Evolutionary conservation across 1,140 invertebrate species (phyloP).

Genomic region (Tachypleus tridentatus): DNA sequence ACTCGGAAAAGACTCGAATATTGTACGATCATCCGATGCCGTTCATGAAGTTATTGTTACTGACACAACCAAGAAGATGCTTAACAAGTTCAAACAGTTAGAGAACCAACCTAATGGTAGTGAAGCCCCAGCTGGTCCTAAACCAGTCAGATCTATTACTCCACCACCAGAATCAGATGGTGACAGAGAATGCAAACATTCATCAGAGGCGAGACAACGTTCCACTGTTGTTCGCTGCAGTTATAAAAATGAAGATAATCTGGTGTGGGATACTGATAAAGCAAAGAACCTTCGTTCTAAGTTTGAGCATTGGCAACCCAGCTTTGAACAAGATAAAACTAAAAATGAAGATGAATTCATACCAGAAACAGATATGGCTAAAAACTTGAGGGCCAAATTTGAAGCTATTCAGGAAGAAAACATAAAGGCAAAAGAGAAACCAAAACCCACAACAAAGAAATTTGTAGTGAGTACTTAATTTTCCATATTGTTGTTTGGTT

Average conservation of each 20-base stretch:
- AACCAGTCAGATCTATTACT: slow-evolving; percentile 74
- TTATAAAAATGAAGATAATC: slow-evolving; percentile 46
- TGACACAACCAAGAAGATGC: slow-evolving; percentile 68
- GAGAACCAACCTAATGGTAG: slow-evolving; percentile 52
- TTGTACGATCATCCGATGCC: slow-evolving; percentile 50
- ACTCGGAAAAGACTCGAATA: slow-evolving; percentile 59
- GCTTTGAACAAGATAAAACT: slow-evolving; percentile 37
- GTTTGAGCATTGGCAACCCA: slow-evolving; percentile 80
- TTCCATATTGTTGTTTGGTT: too few relatives aligned
- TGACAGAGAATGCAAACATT: slow-evolving; percentile 22
- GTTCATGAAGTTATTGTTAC: slow-evolving; percentile 40
- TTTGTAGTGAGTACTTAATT: slow-evolving; percentile 58
- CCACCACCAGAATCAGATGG: slow-evolving; percentile 59
- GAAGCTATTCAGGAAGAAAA: slow-evolving; percentile 52
- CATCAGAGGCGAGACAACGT: slow-evolving; percentile 25
- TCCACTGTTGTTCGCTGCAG: slow-evolving; percentile 24
- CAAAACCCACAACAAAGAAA: slow-evolving; percentile 60
- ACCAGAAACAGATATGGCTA: slow-evolving; percentile 54
- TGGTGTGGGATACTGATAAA: slow-evolving; percentile 44
- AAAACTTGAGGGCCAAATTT: slow-evolving; percentile 66
- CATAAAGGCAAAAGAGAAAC: slow-evolving; percentile 40
- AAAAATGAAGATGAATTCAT: slow-evolving; percentile 37
- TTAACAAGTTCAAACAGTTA: slow-evolving; percentile 63
- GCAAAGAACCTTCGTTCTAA: slow-evolving; percentile 76
- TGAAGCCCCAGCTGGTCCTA: slow-evolving; percentile 48